Evolutionary conservation across 2,797 vertebrate genomes (phyloP), one percentile per base, ranked within the genome.

Genomic region (Eospalax fontanierii): DNA sequence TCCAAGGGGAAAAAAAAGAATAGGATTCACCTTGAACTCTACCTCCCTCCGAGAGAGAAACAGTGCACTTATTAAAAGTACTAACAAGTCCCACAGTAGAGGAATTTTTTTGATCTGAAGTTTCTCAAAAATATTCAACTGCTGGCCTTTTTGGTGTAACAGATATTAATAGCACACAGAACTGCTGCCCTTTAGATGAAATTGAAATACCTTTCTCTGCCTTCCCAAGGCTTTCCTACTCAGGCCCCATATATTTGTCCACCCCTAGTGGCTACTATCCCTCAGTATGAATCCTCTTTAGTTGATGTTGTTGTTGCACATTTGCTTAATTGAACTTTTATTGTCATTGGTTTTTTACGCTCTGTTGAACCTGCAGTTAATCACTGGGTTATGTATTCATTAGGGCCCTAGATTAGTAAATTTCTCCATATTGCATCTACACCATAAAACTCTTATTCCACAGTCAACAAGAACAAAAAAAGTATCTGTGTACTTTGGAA

Each of bases 131-230:
- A 70, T 65, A 43, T 19, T 85, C 33, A 70, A 33, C 35, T 33
- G 50, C 9, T 83, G 24, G 68, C 40, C 73, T 76, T 90, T 61
- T 68, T 24, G 9, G 19, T 63, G 38, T 46, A 24, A 40, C 70
- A 85, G 22, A 50, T 78, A 59, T 74, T 81, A 61, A 43, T 80
- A 92, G 89, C 26, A 83, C 40, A 89, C 5, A 95, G n/a, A 92
- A 76, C 79, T 87, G 14, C 43, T 92, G 1, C 43, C 33, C 19
- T 73, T 86, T 54, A 33, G 63, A 65, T 75, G 38, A 74, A 75
- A 12, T 30, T 82, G 46, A 78, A 33, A 84, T 4, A 40, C 2
- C 22, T 81, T 61, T 21, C 15, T 28, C 80, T 14, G 3, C 66
- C 63, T 91, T 80, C 86, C 85, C 28, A 38, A 68, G 9, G 21